A percentile compares a stretch with the other conserved stretches of the same genome.
These are phyloP conservation scores for Coendou prehensilis DNA, from an alignment of 2,797 vertebrate genomes.

Conservation along the genomic window DNA sequence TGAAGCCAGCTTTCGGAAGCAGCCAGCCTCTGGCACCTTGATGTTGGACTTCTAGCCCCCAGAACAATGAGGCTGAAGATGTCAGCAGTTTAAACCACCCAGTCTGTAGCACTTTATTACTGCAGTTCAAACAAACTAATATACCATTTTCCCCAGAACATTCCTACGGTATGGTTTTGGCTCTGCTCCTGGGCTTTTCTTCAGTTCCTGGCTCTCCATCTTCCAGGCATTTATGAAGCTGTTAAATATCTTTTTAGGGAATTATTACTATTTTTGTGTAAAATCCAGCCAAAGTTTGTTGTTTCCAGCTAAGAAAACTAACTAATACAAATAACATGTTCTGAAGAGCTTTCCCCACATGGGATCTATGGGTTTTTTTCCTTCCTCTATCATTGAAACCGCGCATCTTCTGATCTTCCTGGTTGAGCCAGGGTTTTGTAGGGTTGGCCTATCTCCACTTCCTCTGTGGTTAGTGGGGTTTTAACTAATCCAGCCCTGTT, in stretches of 20 bases:
- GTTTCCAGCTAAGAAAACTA: constrained; percentile 54
- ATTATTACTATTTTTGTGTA: not conserved
- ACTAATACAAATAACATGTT: constrained; percentile 27
- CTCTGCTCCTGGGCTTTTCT: not conserved
- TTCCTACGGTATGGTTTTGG: not conserved
- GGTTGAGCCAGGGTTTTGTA: not conserved
- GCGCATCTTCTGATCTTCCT: not conserved
- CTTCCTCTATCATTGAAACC: constrained; percentile 1
- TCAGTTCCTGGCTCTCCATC: constrained; percentile 23
- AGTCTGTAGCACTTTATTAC: not conserved
- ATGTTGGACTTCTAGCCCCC: not conserved
- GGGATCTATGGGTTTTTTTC: not conserved
- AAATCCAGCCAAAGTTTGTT: constrained; percentile 51
- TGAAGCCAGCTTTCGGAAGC: not conserved
- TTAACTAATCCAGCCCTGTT: not conserved
- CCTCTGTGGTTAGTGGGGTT: constrained; percentile 18
- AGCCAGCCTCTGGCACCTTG: not conserved
- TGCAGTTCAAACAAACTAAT: not conserved
- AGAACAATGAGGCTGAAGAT: not conserved
- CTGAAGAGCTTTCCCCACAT: not conserved
- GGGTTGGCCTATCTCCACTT: not conserved
- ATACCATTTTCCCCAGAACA: constrained; percentile 1
- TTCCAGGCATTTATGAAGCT: constrained; percentile 32
- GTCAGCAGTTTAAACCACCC: not conserved
- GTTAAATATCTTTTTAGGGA: constrained; percentile 46